Evolutionary conservation across 2,797 vertebrate genomes (phyloP), one percentile per base, ranked within the genome.

Genomic region (Sus cebifrons): DNA sequence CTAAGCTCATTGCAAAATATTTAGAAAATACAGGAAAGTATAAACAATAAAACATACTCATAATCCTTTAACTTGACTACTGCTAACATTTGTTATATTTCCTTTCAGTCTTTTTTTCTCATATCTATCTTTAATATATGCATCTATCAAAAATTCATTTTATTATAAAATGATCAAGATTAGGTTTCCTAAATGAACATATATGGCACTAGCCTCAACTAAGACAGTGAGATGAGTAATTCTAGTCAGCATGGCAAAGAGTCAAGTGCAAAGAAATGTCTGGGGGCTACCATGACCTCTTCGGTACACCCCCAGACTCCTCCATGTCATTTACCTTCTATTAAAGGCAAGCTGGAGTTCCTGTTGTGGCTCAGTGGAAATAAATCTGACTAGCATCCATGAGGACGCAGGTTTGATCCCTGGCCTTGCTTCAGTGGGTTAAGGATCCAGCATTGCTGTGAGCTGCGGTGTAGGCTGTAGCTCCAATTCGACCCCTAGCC

Each of bases 1-100:
- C 12, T 18, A 23, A 11, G 11, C n/a, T 78, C 23, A 65, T 5
- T 87, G 58, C 64, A 90, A 65, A 93, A 77, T 58, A 49, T 21
- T 54, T 83, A 71, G 17, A 74, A 94, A 93, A 81, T 64, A 89
- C 5, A 44, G 25, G 56, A 82, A 84, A 52, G 20, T 27, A 25
- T 65, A 74, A 93, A 79, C 8, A 70, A 86, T 68, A 94, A 91
- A 77, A 86, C 40, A 91, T 78, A 78, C 40, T 77, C 62, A 21
- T 87, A 49, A 82, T 73, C 10, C 79, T 86, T 60, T 92, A 82
- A 74, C 58, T 67, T 29, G 67, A 93, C 64, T 36, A 13, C 36
- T 71, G 29, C 15, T 73, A 86, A 68, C 15, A 58, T 73, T 89
- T 85, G 11, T 36, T 29, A 3, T 25, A 21, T 65, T 94, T 93